phyloP scores from a whole-genome alignment of 2,113 vertebrate species.

The Centrocercus urophasianus region DNA sequence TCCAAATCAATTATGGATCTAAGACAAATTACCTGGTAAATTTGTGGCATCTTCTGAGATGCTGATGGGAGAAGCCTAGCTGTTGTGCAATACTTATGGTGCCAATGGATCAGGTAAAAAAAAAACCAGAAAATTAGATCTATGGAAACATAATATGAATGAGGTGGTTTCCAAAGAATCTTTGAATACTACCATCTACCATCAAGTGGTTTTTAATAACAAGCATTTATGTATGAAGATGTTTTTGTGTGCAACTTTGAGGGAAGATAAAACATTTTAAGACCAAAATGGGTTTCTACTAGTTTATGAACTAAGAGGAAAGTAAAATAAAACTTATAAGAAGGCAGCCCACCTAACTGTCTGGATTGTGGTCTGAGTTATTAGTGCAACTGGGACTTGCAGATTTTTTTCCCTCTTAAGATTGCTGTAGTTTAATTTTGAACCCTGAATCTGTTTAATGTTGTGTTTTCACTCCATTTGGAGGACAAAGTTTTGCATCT shows the following conservation, averaged over 20 bases:
- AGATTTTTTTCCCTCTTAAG: not conserved
- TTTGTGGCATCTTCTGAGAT: conserved; percentile 59
- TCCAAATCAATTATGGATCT: conserved; percentile 70
- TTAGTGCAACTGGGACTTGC: not conserved
- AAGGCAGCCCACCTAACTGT: fast-evolving
- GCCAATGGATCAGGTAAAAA: conserved; percentile 53
- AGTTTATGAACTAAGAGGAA: not conserved
- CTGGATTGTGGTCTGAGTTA: not conserved
- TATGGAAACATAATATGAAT: conserved; percentile 60
- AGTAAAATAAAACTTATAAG: not conserved
- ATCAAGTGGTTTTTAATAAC: conserved; percentile 60
- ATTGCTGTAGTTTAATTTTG: not conserved
- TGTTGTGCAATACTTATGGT: not conserved
- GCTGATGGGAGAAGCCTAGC: conserved; percentile 35
- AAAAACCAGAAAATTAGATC: conserved; percentile 49
- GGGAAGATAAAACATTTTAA: not conserved
- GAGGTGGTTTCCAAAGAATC: conserved; percentile 34
- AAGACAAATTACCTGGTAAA: conserved; percentile 67
- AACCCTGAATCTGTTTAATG: not conserved
- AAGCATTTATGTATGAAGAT: conserved; percentile 47
- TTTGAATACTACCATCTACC: conserved; percentile 52
- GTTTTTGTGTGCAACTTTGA: conserved; percentile 22
- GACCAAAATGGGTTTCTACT: not conserved
- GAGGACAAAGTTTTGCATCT: not conserved
- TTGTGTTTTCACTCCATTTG: not conserved